These are phyloP conservation scores for Conus canariensis DNA, from an alignment of 2,888 invertebrate species.

Conservation along the genomic window DNA sequence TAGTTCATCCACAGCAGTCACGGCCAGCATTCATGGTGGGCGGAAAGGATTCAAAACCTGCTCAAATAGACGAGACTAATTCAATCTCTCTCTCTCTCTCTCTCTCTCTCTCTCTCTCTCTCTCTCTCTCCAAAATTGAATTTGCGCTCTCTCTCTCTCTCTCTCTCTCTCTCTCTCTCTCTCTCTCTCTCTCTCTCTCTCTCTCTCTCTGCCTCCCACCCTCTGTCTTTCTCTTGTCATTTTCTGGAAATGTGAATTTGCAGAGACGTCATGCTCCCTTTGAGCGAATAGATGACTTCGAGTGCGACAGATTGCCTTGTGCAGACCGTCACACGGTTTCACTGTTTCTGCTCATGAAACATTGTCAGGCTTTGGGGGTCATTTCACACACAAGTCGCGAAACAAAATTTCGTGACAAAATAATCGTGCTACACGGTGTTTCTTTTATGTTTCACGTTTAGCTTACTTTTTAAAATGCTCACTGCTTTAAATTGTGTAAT, in stretches of 20 bases:
- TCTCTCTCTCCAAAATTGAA: not conserved
- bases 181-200: not conserved
- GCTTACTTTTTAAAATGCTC: too few species aligned
- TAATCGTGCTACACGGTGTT: too few species aligned
- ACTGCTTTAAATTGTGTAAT: too few species aligned
- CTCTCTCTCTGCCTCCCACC: not conserved
- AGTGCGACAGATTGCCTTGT: too few species aligned
- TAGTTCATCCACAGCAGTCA: not conserved
- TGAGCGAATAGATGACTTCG: too few species aligned
- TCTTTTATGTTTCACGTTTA: too few species aligned
- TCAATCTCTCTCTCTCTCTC: not conserved
- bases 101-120: slow-evolving; percentile 2
- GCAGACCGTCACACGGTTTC: not conserved
- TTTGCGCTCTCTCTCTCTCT: not conserved
- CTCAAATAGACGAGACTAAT: too few species aligned
- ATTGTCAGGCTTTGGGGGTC: not conserved
- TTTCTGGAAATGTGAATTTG: not conserved
- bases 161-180: slow-evolving; percentile 5
- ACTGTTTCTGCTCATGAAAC: not conserved
- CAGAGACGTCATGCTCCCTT: too few species aligned
- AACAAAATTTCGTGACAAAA: too few species aligned
- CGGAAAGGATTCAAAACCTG: too few species aligned
- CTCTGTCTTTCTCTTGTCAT: not conserved
- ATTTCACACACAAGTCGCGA: too few species aligned
- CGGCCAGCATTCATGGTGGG: too few species aligned